Evolutionary conservation across 2,888 invertebrate genomes (phyloP).

Genomic region (Drosophila niveifrons): DNA sequence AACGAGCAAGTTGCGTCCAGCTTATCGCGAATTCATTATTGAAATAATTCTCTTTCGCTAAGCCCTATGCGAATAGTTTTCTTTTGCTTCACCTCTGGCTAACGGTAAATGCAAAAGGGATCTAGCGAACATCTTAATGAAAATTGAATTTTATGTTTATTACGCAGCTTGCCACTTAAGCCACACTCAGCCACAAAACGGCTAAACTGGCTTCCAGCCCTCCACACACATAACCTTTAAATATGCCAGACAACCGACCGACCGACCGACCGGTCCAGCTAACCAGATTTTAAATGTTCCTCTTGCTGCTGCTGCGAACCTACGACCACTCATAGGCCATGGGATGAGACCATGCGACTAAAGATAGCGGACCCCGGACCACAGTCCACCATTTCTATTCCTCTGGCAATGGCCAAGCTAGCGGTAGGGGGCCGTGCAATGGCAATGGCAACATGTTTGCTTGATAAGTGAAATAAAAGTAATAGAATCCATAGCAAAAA

Average conservation of each 20-base stretch:
- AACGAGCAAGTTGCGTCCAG: conserved; percentile 52
- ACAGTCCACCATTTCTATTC: conserved; percentile 33
- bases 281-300: conserved; percentile 59
- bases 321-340: conserved; percentile 35
- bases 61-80: conserved; percentile 50
- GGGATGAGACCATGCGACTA: conserved; percentile 42
- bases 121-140: conserved; percentile 76
- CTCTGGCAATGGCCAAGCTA: conserved; percentile 50
- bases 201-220: conserved; percentile 43
- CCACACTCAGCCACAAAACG: conserved; percentile 5
- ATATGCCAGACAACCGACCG: conserved; percentile 47
- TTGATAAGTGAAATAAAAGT: conserved; percentile 77
- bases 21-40: conserved; percentile 82
- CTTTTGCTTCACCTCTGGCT: conserved; percentile 15
- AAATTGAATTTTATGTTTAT: conserved; percentile 81
- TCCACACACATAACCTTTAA: conserved; percentile 67
- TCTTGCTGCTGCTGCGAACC: conserved; percentile 30
- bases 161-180: conserved; percentile 69
- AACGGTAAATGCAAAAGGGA: conserved; percentile 72
- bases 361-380: conserved; percentile 59
- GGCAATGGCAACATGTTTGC: conserved; percentile 74
- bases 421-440: conserved; percentile 62
- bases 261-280: conserved; percentile 24
- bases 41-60: conserved; percentile 68
- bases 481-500: conserved; percentile 56